Evolutionary conservation across 1,140 invertebrate genomes (phyloP), one percentile per base, ranked within the genome.

Genomic region (Pseudomyrmex dendroicus): DNA sequence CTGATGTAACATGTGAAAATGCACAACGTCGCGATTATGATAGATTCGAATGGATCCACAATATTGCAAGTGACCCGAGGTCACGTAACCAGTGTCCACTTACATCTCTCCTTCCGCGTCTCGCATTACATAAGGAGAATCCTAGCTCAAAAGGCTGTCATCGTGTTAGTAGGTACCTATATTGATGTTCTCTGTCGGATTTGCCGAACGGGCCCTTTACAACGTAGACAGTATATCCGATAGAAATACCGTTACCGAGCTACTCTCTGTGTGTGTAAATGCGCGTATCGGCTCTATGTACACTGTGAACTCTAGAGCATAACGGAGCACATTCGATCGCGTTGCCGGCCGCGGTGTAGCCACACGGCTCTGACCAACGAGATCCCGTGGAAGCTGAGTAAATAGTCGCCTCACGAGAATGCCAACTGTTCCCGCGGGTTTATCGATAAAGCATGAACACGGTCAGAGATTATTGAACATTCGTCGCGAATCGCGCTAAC

Each of bases 401-500:
- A 77, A 68, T 63, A 54, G 46, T 15, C 25, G 8, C 13, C 9
- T 35, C 20, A 10, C 20, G 17, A 46, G 63, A 17, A 15, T 56
- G 50, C 25, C 72, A 63, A 61, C 35, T 63, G 20, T 74, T 83
- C 52, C 72, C 59, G 35, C 20, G 70, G 61, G 61, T n/a, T 83
- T 56, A 83, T 64, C 70, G 70, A 56, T 77, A 67, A 77, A 77
- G 50, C 63, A 48, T 44, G 48, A 76, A 76, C 17, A n/a, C 61
- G 64, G 64, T 77, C 50, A 22, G 50, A 67, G 74, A 66, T 68
- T 44, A 77, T 12, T 77, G 64, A 56, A 17, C 44, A 56, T 44
- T 66, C 44, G 20, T 44, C 20, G 20, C 15, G 59, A 62, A 17
- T 74, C 15, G 9, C 15, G 59, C 46, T 17, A 50, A 67, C 12